phyloP scores from a whole-genome alignment of 2,797 vertebrate genomes.

The Artibeus jamaicensis region DNA sequence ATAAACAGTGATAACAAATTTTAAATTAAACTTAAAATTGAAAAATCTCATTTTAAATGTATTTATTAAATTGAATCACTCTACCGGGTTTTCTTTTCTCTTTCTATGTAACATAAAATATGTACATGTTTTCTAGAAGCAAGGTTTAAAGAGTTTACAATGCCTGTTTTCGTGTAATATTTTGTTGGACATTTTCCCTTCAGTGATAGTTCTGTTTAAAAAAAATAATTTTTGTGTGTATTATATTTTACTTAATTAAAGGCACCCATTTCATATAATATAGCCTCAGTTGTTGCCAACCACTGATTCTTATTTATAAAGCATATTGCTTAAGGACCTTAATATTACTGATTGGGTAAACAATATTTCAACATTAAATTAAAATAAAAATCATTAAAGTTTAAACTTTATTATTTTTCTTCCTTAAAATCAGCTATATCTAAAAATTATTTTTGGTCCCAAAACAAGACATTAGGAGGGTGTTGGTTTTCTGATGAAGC shows the following conservation, averaged over 20 bases:
- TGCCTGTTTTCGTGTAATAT: neutral
- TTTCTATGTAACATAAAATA: neutral
- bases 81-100: neutral
- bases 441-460: neutral
- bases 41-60: neutral
- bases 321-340: neutral
- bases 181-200: neutral
- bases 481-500: neutral
- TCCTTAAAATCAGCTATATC: neutral
- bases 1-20: neutral
- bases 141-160: neutral
- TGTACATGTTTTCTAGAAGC: neutral
- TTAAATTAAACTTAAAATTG: neutral
- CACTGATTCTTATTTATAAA: neutral
- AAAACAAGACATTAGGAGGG: neutral
- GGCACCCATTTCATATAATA: neutral
- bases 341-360: neutral
- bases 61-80: neutral
- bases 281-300: neutral
- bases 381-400: neutral
- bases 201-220: neutral
- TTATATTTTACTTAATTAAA: conserved; percentile 11
- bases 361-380: neutral
- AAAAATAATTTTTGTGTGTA: neutral
- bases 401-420: neutral